Base-by-base conservation (phyloP, 30 jellyfish, hydroid and myxozoan species). In the Euphysa ruthae region DNA sequence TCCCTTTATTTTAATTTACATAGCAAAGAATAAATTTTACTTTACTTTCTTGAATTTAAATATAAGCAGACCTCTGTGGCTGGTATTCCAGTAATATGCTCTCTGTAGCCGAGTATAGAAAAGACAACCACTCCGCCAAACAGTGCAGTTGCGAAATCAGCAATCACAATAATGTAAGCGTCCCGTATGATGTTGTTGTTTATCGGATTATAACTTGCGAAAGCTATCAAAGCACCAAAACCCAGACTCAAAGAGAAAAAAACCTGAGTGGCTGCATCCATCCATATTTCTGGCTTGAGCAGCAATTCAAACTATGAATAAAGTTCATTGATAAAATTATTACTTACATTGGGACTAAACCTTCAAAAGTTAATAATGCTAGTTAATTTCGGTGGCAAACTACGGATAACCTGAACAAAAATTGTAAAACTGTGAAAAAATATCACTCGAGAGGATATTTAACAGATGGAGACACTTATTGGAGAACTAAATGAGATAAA, bases 211-310 rank as follows among this genome's bases (percentile, higher is more conserved):
- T 86, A 86, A 61, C 94, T 78, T 18, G 96, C 96, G 54, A 86
- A 86, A 15, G 96, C 84, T 28, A 86, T 66, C 78, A 86, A 35
- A 0, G 96, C 96, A 18, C 96, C 96, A 63, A 75, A 86, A 1
- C 96, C 96, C 34, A 86, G 82, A 73, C 94, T 78, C 63, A 86
- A 87, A 6, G 93, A 78, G 57, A 69, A 86, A 46, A 86, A 86
- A 87, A 86, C 79, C 30, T 86, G 96, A 7, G 96, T 61, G 21
- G 96, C 96, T 16, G 96, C 96, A 66, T 86, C 96, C 86, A 78
- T 63, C 96, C 96, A 86, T 35, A 86, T 86, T 23, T 82, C 78
- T 14, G 96, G 94, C 31, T 86, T 81, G 4, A 38, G 0, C 30
- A 86, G 79, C 63, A 32, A 70, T 33, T 19, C 54, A 50, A 58